Percentiles rank a stretch among this genome's conserved stretches.
These are phyloP conservation scores for Phrynocephalus forsythii DNA, from an alignment of 2,797 vertebrate genomes.

Conservation along the genomic window DNA sequence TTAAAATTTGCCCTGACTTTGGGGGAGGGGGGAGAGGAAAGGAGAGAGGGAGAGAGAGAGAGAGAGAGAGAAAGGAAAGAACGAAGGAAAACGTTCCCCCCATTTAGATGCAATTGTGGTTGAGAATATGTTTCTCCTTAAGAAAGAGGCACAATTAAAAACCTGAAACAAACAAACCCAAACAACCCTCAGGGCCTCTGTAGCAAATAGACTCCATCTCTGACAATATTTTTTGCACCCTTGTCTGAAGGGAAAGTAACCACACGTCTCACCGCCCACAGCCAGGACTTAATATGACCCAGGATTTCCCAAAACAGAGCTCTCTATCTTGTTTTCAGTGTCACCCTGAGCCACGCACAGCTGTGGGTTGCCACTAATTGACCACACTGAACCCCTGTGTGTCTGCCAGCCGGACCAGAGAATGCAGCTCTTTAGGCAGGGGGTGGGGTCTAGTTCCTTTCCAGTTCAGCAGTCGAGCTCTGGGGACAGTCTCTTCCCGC, in stretches of 20 bases:
- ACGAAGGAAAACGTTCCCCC: neutral
- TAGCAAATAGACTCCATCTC: slow-evolving; percentile 16
- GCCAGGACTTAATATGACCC: slow-evolving; percentile 31
- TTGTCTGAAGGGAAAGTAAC: slow-evolving; percentile 35
- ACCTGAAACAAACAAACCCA: slow-evolving; percentile 29
- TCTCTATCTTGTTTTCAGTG: neutral
- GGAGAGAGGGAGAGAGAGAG: neutral
- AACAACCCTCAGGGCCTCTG: neutral
- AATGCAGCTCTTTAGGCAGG: neutral
- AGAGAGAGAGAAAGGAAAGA: neutral
- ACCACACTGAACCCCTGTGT: neutral
- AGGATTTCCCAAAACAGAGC: neutral
- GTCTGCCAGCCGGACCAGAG: neutral
- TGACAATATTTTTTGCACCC: slow-evolving; percentile 38
- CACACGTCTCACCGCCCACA: neutral
- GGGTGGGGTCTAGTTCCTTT: neutral
- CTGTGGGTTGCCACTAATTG: neutral
- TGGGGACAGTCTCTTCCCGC: neutral
- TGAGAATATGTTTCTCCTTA: slow-evolving; percentile 40
- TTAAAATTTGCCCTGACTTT: neutral
- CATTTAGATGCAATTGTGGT: slow-evolving; percentile 29
- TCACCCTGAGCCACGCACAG: slow-evolving; percentile 2
- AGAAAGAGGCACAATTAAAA: slow-evolving; percentile 18
- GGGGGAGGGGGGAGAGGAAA: no score
- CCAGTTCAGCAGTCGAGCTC: neutral